These are phyloP conservation scores for Brachionus rotundiformis DNA, from an alignment of 1,140 invertebrate genomes.

Conservation along the genomic window DNA sequence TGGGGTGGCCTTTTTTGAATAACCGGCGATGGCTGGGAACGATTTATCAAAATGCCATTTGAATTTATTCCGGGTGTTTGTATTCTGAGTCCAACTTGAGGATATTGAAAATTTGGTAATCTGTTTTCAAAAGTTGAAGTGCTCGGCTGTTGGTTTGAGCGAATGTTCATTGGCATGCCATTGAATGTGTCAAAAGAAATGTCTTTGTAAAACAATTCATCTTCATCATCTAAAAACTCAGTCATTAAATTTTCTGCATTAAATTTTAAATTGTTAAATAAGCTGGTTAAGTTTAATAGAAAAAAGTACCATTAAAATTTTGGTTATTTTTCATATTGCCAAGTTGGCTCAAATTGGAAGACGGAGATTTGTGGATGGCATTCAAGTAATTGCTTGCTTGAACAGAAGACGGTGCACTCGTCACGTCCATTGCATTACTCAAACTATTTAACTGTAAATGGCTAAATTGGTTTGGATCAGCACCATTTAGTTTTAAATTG, in stretches of 20 bases:
- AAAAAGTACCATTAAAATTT: conserved; percentile 42
- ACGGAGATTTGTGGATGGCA: conserved; percentile 2
- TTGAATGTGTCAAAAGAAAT: conserved; percentile 31
- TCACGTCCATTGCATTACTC: conserved; percentile 33
- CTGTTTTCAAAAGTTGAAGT: neutral
- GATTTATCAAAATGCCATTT: conserved; percentile 18
- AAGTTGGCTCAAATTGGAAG: conserved; percentile 15
- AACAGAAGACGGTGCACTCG: conserved; percentile 22
- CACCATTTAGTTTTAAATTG: conserved; percentile 38
- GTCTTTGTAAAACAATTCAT: conserved; percentile 41
- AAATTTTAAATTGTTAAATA: neutral
- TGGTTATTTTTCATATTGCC: neutral
- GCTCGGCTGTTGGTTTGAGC: neutral
- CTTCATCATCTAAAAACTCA: conserved; percentile 45
- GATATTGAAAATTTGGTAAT: neutral
- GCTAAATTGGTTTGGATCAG: neutral
- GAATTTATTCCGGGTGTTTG: conserved; percentile 8
- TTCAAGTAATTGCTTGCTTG: conserved; percentile 27
- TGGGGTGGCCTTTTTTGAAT: conserved; percentile 29
- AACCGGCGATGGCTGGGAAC: neutral
- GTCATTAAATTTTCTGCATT: conserved; percentile 33
- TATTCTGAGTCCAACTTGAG: neutral
- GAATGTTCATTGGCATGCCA: neutral
- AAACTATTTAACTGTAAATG: neutral
- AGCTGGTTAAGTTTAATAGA: conserved; percentile 1